phyloP scores from a whole-genome alignment of 2,797 vertebrate species.

The Sparidentex hasta region DNA sequence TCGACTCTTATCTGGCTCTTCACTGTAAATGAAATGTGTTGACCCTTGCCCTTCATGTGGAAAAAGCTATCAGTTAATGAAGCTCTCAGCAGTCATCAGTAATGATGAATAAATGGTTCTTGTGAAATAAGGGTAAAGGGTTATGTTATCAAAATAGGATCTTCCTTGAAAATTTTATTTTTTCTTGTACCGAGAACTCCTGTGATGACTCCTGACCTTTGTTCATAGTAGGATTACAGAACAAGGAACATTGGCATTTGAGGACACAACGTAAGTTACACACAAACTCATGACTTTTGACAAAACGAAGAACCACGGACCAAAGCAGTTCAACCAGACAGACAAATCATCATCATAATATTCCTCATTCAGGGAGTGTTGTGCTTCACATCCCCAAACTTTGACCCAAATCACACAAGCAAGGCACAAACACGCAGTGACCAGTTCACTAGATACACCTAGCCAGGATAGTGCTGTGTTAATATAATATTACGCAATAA shows the following conservation, averaged over 20 bases:
- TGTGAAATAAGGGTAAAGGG: neutral
- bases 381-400: no score
- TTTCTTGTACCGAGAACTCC: conserved; percentile 1
- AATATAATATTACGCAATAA: neutral
- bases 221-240: conserved; percentile 6
- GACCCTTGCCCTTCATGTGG: conserved; percentile 42
- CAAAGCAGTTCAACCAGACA: conserved; percentile 4
- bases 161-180: neutral
- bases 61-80: conserved; percentile 56
- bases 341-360: no score
- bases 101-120: conserved; percentile 33
- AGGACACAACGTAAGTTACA: conserved; percentile 32
- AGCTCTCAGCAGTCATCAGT: conserved; percentile 12
- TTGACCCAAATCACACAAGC: no score
- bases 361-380: no score
- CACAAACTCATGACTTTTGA: conserved; percentile 49
- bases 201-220: conserved; percentile 12
- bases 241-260: conserved; percentile 9
- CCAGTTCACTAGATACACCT: neutral
- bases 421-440: neutral
- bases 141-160: conserved; percentile 20
- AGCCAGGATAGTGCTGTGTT: neutral
- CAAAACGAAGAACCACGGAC: neutral
- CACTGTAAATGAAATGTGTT: conserved; percentile 36
- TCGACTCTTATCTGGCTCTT: conserved; percentile 28